Conservation (phyloP, 2,113 vertebrate genomes). For the Xenopus tropicalis region DNA sequence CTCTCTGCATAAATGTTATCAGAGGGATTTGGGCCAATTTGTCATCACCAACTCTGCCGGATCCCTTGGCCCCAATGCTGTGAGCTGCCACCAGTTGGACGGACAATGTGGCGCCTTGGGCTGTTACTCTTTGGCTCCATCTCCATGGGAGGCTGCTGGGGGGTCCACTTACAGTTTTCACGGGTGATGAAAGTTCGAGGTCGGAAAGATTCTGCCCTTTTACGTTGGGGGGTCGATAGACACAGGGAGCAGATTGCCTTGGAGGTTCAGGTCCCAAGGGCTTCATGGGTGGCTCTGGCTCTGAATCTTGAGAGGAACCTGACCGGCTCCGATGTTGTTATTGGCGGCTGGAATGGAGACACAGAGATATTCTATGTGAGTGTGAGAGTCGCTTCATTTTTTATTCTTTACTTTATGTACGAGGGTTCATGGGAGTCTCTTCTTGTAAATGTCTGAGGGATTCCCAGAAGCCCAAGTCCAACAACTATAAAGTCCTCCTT, state of each 20-base stretch:
- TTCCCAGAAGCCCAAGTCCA: too few species aligned
- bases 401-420: too few species aligned
- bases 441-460: too few species aligned
- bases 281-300: conserved; percentile 72
- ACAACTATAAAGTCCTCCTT: too few species aligned
- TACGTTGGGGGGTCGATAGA: conserved; percentile 66
- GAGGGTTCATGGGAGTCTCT: too few species aligned
- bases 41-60: too few species aligned
- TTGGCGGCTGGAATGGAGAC: conserved; percentile 58
- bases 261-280: conserved; percentile 61
- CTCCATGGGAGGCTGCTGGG: not conserved
- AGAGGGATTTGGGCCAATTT: too few species aligned
- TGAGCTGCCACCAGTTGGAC: too few species aligned
- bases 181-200: not conserved
- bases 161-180: not conserved
- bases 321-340: conserved; percentile 63
- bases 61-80: too few species aligned
- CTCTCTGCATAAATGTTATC: too few species aligned
- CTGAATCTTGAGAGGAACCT: conserved; percentile 61
- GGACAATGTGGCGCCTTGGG: not conserved
- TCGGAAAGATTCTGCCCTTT: not conserved
- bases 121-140: not conserved
- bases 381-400: not conserved
- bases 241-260: conserved; percentile 60
- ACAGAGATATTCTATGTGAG: conserved; percentile 67